A percentile compares a stretch with the other conserved stretches of the same genome.
Evolutionary conservation across 2,888 invertebrate species (phyloP).

Genomic region (Caenorhabditis uteleia): DNA sequence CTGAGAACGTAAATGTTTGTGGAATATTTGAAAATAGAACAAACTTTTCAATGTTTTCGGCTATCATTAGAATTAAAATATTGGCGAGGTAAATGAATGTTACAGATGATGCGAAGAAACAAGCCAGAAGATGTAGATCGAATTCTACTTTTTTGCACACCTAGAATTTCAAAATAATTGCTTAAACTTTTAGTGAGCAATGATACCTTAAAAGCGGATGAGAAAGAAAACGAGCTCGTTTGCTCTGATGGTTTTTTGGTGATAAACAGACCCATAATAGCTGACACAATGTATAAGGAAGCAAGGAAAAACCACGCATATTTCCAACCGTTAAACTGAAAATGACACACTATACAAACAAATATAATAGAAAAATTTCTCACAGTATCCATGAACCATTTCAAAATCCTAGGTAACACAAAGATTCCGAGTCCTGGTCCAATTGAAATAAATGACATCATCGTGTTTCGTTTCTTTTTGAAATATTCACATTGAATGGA

Average conservation of each 20-base stretch:
- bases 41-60: constrained; percentile 40
- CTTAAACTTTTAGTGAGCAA: too few species aligned
- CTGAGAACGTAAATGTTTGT: constrained; percentile 22
- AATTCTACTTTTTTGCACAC: constrained; percentile 47
- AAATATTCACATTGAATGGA: constrained; percentile 56
- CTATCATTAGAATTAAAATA: constrained; percentile 43
- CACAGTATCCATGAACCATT: constrained; percentile 38
- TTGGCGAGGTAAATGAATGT: constrained; percentile 49
- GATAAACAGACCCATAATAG: constrained; percentile 42
- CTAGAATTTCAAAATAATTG: constrained; percentile 29
- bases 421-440: constrained; percentile 54
- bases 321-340: constrained; percentile 35
- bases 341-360: neutral
- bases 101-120: constrained; percentile 44
- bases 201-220: neutral
- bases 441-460: constrained; percentile 46
- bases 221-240: constrained; percentile 12
- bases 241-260: constrained; percentile 33
- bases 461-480: constrained; percentile 32
- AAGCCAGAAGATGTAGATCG: constrained; percentile 36
- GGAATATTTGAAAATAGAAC: neutral
- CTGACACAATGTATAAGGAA: constrained; percentile 33
- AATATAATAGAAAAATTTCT: constrained; percentile 1
- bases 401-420: constrained; percentile 42
- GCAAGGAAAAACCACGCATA: constrained; percentile 39